Base-by-base conservation (phyloP, 2,797 vertebrate genomes). In the Diglossa cyanea region DNA sequence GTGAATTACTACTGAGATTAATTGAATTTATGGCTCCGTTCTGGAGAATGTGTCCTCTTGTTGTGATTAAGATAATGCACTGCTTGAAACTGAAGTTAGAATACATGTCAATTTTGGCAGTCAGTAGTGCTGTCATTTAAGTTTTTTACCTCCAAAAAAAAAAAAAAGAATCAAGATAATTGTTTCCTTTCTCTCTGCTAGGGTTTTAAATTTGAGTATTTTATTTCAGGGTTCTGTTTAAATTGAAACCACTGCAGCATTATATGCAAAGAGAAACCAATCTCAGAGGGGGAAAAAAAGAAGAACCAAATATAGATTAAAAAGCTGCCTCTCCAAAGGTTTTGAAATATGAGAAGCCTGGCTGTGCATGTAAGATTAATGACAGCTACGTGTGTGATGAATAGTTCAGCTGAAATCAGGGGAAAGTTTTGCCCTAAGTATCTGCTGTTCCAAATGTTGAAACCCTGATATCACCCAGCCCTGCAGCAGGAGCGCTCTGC, bases 211-310 rank as follows among this genome's bases (percentile, higher is more conserved):
- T 97, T 96, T 73, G 67, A 87, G 66, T 90, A 87, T 93, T 97
- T 94, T 96, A 97, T 97, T 96, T 94, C 83, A 97, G 93, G 96
- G 95, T 96, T 97, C 95, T 97, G 96, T 97, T 97, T 97, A 98
- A 98, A 98, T 98, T 97, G 97, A 98, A 98, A 98, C 98, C 94
- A 95, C 95, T 96, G 88, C 97, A 98, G 97, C 97, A 97, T 98
- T 97, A 97, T 97, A 97, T 97, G 97, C 96, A 97, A 98, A 98
- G 95, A 96, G 96, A 97, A 98, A 98, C 97, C 97, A 97, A 97
- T 98, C 98, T 97, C 97, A 86, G 95, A 93, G 85, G 82, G 33
- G 70, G 66, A 70, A 73, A 85, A 82, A 87, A 94, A 93, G 96
- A 92, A 95, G 97, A 86, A 97, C 96, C 90, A 97, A 97, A 96